A percentile compares a stretch with the other conserved stretches of the same genome.
phyloP scores from a whole-genome alignment of 35 echinoderm and acorn worm species.

The Apostichopus japonicus region DNA sequence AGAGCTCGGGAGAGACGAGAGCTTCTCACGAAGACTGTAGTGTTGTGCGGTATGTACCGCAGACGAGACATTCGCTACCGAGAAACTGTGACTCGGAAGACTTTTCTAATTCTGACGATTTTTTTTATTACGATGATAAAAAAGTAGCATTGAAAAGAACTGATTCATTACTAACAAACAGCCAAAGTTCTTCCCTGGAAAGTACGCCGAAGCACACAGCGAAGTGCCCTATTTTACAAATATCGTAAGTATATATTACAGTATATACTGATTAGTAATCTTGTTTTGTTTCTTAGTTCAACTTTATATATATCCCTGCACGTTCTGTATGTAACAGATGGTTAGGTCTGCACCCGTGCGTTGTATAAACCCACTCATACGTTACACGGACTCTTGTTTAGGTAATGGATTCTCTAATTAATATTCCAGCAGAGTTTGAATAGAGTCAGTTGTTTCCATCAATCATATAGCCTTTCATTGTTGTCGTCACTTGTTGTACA shows the following conservation, averaged over 20 bases:
- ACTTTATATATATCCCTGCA: neutral
- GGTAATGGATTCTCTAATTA: constrained; percentile 1
- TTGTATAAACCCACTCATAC: neutral
- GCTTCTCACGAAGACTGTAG: constrained; percentile 45
- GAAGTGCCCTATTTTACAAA: constrained; percentile 87
- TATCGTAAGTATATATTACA: constrained; percentile 78
- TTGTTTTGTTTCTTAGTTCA: neutral
- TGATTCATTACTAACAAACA: constrained; percentile 89
- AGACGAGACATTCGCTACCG: constrained; percentile 90
- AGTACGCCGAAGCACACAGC: constrained; percentile 89
- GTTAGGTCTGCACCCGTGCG: neutral
- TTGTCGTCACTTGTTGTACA: too few relatives aligned
- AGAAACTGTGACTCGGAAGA: constrained; percentile 77
- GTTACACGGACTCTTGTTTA: neutral
- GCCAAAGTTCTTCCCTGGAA: constrained; percentile 81
- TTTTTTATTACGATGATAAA: constrained; percentile 98
- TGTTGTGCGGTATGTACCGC: constrained; percentile 72
- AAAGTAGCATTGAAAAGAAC: constrained; percentile 86
- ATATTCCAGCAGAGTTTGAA: too few relatives aligned
- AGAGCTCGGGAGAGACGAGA: constrained; percentile 44
- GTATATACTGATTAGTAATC: neutral
- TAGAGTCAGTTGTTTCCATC: too few relatives aligned
- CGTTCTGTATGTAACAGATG: too few relatives aligned
- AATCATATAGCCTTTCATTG: too few relatives aligned
- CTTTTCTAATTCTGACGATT: constrained; percentile 74